Evolutionary conservation across 2,113 vertebrate genomes (phyloP).

Genomic region (Amphiprion percula): DNA sequence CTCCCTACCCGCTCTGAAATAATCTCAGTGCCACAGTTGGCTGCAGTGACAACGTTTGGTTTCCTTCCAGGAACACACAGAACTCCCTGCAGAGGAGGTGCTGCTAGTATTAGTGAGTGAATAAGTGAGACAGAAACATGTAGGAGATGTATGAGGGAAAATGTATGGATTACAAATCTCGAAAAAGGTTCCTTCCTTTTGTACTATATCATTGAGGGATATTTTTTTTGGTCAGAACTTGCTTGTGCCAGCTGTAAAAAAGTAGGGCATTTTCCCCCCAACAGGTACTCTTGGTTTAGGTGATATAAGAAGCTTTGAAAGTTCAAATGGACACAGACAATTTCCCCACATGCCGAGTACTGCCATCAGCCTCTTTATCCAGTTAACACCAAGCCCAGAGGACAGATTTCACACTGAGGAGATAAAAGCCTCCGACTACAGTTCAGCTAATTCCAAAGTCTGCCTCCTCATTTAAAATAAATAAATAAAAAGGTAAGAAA

Average conservation of each 20-base stretch:
- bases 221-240: neutral
- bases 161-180: neutral
- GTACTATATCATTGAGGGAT: neutral
- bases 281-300: constrained; percentile 3
- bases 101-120: neutral
- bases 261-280: neutral
- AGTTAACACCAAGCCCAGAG: constrained; percentile 30
- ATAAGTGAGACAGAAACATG: neutral
- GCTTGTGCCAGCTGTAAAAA: neutral
- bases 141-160: neutral
- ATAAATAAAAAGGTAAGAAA: constrained; percentile 3
- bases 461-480: constrained; percentile 9
- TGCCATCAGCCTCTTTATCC: constrained; percentile 39
- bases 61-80: constrained; percentile 37
- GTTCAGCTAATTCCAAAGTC: constrained; percentile 26
- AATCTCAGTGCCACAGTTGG: constrained; percentile 35
- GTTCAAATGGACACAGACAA: constrained; percentile 32
- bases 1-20: constrained; percentile 42
- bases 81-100: constrained; percentile 25
- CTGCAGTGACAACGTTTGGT: constrained; percentile 57
- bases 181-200: neutral
- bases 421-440: constrained; percentile 42
- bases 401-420: constrained; percentile 45
- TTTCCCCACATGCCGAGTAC: constrained; percentile 11
- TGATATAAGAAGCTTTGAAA: constrained; percentile 34